Evolutionary conservation across 2,113 vertebrate species (phyloP), one percentile per base, ranked within the genome.

Genomic region (Chrysemys picta): DNA sequence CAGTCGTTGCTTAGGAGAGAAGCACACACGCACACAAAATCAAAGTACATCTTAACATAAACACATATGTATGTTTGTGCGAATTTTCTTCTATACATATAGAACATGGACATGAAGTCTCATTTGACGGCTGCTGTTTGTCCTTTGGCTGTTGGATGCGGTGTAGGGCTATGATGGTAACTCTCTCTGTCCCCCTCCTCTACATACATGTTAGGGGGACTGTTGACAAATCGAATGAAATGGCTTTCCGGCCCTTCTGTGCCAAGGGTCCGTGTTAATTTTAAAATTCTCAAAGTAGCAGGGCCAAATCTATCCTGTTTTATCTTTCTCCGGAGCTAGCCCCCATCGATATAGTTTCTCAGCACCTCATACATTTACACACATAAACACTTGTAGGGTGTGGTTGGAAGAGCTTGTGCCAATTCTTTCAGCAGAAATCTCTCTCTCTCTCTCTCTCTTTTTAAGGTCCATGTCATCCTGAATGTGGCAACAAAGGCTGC

Each of bases 401-500:
- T 27, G 85, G 56, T 83, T 79, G 92, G 84, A 87, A 89, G 84
- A 86, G 65, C 81, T 89, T 47, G 62, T 65, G 88, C 84, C 57
- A 80, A 56, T 92, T 88, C 50, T 92, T 82, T 91, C 85, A 91
- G 82, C 85, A 81, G 62, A 95, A 93, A 88, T 84, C 57, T 69
- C 86, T 97, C 69, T 96, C 86, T 91, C 50, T 53, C 52, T 53
- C 49, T 49, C 49, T 50, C 52, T 54, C 53, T 22, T 88, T 97
- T 82, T 85, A 90, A 99, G 99, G 99, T 91, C 96, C 94, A 0
- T 99, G 99, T 94, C 98, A 99, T 95, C 98, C 95, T 0, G 99
- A 99, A 93, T 99, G 99, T 19, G 99, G 99, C 3, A 97, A 99
- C 97, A 98, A 99, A 97, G 99, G 99, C 96, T 99, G 99, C 0